A percentile compares a stretch with the other conserved stretches of the same genome.
Conservation (phyloP, 2,797 vertebrate species). For the Acanthis flammea region DNA sequence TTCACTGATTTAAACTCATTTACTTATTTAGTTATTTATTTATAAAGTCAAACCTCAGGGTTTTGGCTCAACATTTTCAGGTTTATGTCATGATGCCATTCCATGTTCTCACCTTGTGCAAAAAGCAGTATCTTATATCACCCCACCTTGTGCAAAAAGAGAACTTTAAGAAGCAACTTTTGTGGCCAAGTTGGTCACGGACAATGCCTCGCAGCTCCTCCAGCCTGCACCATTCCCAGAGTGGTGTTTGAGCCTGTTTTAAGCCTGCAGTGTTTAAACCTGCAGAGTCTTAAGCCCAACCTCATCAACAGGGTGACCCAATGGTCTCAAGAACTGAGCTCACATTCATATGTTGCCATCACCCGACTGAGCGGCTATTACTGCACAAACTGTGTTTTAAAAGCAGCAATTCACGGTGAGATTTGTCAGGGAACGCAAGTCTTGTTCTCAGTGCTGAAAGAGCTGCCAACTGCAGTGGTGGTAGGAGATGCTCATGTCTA, state of each 20-base stretch:
- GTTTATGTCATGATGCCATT: neutral
- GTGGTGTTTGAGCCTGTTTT: neutral
- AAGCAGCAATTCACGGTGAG: rapidly evolving
- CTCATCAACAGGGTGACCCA: rapidly evolving
- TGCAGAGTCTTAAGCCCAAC: neutral
- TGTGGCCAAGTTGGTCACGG: neutral
- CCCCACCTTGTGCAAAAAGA: neutral
- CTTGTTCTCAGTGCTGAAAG: neutral
- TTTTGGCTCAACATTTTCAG: neutral
- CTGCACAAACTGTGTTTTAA: neutral
- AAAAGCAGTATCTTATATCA: neutral
- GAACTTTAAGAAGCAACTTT: neutral
- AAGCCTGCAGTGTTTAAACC: neutral
- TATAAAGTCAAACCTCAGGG: neutral
- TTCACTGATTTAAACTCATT: neutral
- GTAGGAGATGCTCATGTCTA: neutral
- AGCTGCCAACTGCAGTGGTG: neutral
- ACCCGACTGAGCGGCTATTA: neutral
- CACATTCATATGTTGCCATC: neutral
- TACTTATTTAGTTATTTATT: neutral
- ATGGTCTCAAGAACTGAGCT: neutral
- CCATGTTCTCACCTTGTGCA: rapidly evolving
- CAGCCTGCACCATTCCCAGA: neutral
- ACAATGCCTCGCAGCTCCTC: rapidly evolving
- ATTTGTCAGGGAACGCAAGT: neutral